Base-by-base conservation (phyloP, 37 sponge, comb jelly and placozoan genomes). In the Lycopodina hypogea region DNA sequence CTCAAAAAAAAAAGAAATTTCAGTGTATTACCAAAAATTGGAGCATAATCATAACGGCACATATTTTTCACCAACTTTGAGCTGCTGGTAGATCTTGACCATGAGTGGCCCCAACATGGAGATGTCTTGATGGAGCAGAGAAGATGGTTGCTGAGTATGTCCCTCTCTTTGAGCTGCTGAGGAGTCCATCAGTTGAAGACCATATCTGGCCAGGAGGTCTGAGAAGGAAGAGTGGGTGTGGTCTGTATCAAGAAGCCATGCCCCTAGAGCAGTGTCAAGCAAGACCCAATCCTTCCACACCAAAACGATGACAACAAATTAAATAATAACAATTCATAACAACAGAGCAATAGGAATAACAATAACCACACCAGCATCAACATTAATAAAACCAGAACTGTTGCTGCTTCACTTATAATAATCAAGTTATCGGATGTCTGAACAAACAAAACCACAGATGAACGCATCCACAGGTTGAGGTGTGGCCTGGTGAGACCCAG, bases 201-300 rank as follows among this genome's bases (percentile, higher is more conserved):
- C 68, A 40, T 21, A 72, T 26, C 75, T 33, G 42, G 51, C 23
- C 1, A 83, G 76, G 19, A 75, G 52, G 21, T 79, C 42, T n/a
- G 37, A 30, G 41, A 81, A 82, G 50, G 74, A 61, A 26, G 18
- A 17, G 8, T 75, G 71, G 35, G 83, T 73, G 55, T 86, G 64
- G 33, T 90, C 91, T 38, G 87, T 78, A 67, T 86, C 83, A 0
- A 90, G 87, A 2, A 90, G 70, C 83, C 84, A 90, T 38, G 71
- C 73, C 28, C 74, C 91, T 30, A 90, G 45, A 23, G 28, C 39
- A 1, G 64, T 56, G 62, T 90, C 91, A 69, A 90, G 30, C 38
- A 68, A 29, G 3, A 45, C 55, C 91, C 91, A 90, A 8, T 56
- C 29, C 1, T 53, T 26, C 58, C 68, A 84, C 38, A 71, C 90